Evolutionary conservation across 2,888 invertebrate genomes (phyloP).

Genomic region (Mesochorus sp.): DNA sequence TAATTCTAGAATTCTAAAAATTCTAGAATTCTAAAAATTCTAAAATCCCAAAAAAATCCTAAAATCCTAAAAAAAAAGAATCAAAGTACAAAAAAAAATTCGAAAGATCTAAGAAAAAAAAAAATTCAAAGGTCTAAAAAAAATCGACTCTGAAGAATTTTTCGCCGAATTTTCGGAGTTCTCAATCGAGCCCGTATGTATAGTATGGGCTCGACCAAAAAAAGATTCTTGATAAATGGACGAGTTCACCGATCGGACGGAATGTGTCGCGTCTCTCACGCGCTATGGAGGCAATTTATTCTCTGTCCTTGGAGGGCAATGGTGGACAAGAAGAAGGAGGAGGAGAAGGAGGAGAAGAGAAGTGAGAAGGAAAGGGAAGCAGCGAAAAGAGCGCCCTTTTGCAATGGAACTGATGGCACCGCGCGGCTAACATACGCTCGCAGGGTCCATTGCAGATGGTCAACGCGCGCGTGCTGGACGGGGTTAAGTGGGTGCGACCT

Average conservation of each 20-base stretch:
- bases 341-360: neutral
- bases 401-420: slow-evolving; percentile 43
- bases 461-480: slow-evolving; percentile 62
- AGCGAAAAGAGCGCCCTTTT: slow-evolving; percentile 68
- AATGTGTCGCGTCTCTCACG: slow-evolving; percentile 72
- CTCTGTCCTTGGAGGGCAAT: slow-evolving; percentile 76
- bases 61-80: no score
- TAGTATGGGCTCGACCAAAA: no score
- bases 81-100: no score
- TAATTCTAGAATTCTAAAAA: no score
- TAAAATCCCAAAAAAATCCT: no score
- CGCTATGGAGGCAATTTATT: slow-evolving; percentile 77
- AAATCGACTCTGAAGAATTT: no score
- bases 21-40: no score
- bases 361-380: neutral
- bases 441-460: slow-evolving; percentile 62
- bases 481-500: slow-evolving; percentile 81
- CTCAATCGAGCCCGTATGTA: no score
- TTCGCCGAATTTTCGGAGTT: no score
- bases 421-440: slow-evolving; percentile 70
- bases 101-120: neutral
- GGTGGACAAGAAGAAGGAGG: neutral
- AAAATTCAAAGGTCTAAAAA: no score
- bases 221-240: slow-evolving; percentile 4
- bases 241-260: slow-evolving; percentile 68